These are phyloP conservation scores for Acronicta leporina DNA, from an alignment of 2,888 invertebrate genomes.

Conservation along the genomic window DNA sequence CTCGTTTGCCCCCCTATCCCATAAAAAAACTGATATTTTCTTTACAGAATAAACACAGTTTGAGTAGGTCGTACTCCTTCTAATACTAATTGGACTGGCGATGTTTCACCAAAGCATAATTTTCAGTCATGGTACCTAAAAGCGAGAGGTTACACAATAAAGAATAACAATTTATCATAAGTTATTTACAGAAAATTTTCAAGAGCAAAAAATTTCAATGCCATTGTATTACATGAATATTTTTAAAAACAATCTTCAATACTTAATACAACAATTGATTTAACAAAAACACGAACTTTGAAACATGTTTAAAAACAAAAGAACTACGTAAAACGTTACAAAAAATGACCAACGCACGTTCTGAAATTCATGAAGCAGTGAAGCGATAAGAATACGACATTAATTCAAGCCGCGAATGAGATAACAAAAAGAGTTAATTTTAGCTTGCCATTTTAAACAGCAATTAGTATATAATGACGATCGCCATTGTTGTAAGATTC, in stretches of 20 bases:
- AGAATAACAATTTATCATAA: constrained; percentile 14
- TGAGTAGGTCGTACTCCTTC: constrained; percentile 1
- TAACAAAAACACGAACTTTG: constrained; percentile 47
- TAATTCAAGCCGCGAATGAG: constrained; percentile 48
- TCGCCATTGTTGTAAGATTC: constrained; percentile 69
- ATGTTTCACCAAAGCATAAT: constrained; percentile 17
- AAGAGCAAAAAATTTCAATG: constrained; percentile 26
- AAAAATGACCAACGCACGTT: constrained; percentile 28
- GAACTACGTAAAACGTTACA: constrained; percentile 26
- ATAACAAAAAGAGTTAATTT: constrained; percentile 68
- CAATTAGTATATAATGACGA: constrained; percentile 69
- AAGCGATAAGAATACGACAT: constrained; percentile 45
- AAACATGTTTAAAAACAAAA: constrained; percentile 46
- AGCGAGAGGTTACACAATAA: constrained; percentile 9
- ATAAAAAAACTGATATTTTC: too few relatives aligned
- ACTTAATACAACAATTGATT: constrained; percentile 50
- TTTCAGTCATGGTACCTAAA: constrained; percentile 13
- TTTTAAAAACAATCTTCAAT: constrained; percentile 41
- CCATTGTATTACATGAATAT: constrained; percentile 29
- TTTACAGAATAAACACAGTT: not conserved
- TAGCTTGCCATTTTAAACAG: constrained; percentile 67
- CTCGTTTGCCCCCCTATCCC: too few relatives aligned
- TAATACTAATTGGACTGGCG: constrained; percentile 28
- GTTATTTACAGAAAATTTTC: constrained; percentile 17
- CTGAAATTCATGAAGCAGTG: constrained; percentile 23